Evolutionary conservation across 2,888 invertebrate species (phyloP).

Genomic region (Gymnoscelis rufifasciata): DNA sequence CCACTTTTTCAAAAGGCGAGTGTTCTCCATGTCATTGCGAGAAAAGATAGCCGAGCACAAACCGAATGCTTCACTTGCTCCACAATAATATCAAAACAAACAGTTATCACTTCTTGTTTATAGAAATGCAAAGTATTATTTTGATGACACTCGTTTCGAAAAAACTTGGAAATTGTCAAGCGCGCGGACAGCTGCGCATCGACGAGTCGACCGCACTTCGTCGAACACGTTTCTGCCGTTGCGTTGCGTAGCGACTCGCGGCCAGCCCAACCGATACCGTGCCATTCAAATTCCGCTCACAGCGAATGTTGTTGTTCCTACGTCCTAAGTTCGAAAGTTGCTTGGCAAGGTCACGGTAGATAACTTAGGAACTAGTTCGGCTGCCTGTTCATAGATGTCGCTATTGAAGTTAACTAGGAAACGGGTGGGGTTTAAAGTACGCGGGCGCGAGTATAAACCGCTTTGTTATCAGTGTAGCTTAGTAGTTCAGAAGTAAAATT

Average conservation of each 20-base stretch:
- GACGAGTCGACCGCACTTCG: slow-evolving; percentile 79
- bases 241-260: slow-evolving; percentile 32
- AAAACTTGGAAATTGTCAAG: slow-evolving; percentile 70
- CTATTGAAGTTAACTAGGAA: slow-evolving; percentile 10
- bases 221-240: slow-evolving; percentile 76
- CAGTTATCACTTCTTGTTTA: slow-evolving; percentile 71
- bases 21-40: slow-evolving; percentile 79
- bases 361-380: slow-evolving; percentile 41
- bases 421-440: too few species aligned
- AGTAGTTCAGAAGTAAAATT: neutral
- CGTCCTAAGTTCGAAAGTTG: slow-evolving; percentile 70
- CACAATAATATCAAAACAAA: slow-evolving; percentile 68
- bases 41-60: slow-evolving; percentile 73
- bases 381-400: slow-evolving; percentile 43
- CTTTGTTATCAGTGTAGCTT: neutral
- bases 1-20: slow-evolving; percentile 75
- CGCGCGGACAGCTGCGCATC: slow-evolving; percentile 74
- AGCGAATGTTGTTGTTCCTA: slow-evolving; percentile 61
- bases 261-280: slow-evolving; percentile 44
- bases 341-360: slow-evolving; percentile 56
- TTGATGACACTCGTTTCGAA: slow-evolving; percentile 75
- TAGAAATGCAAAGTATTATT: slow-evolving; percentile 68
- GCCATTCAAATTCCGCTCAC: slow-evolving; percentile 64
- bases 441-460: too few species aligned
- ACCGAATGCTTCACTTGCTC: slow-evolving; percentile 66